Conservation (phyloP, 1,140 invertebrate genomes). For the Conus betulinus region DNA sequence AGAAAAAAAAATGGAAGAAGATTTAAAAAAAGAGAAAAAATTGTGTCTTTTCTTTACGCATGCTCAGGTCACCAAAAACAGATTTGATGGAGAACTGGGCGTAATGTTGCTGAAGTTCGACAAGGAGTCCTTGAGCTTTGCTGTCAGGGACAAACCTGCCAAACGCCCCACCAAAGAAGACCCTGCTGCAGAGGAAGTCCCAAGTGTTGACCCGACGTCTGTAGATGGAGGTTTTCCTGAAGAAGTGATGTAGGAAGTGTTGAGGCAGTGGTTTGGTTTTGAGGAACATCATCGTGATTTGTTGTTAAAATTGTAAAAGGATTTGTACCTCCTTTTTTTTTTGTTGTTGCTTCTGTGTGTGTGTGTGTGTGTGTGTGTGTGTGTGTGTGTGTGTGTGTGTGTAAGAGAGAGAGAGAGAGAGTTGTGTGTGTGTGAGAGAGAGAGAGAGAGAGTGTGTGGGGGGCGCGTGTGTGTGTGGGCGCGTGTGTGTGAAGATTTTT, state of each 20-base stretch:
- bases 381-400: neutral
- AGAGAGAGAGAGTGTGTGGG: too few species aligned
- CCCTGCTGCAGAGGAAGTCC: neutral
- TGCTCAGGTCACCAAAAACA: slow-evolving; percentile 90
- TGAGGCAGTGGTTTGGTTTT: too few species aligned
- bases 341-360: neutral
- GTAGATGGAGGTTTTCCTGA: neutral
- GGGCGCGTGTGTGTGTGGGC: neutral
- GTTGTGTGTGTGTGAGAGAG: neutral
- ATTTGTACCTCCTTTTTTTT: neutral
- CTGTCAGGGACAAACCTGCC: slow-evolving; percentile 42
- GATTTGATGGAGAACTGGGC: slow-evolving; percentile 93
- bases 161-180: slow-evolving; percentile 8
- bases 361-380: slow-evolving; percentile 10
- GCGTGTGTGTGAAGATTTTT: neutral
- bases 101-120: slow-evolving; percentile 92
- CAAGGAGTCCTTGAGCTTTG: slow-evolving; percentile 87
- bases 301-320: too few species aligned
- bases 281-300: too few species aligned
- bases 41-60: neutral
- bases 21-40: neutral
- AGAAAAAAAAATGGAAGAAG: too few species aligned
- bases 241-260: neutral
- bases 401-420: neutral
- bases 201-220: neutral